Evolutionary conservation across 2,113 vertebrate species (phyloP).

Genomic region (Melanocharis versteri): DNA sequence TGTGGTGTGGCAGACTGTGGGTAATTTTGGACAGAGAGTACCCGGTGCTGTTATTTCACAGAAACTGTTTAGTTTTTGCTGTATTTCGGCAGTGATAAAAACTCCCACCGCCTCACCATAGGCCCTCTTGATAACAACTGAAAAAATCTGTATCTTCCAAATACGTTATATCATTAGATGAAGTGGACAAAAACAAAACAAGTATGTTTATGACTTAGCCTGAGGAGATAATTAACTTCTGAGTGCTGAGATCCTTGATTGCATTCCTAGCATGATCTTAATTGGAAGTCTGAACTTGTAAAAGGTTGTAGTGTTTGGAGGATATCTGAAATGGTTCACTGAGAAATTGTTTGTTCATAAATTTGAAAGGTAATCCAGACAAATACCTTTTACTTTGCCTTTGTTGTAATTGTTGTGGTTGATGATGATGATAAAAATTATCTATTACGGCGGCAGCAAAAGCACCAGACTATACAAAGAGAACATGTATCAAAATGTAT

Average conservation of each 20-base stretch:
- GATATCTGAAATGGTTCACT: constrained; percentile 59
- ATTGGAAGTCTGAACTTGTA: constrained; percentile 72
- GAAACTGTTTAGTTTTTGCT: constrained; percentile 39
- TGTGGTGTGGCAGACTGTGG: constrained; percentile 18
- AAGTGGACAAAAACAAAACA: constrained; percentile 74
- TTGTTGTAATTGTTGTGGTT: constrained; percentile 52
- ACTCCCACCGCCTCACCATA: constrained; percentile 56
- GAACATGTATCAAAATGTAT: constrained; percentile 37
- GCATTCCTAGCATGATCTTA: constrained; percentile 77
- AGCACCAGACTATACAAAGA: constrained; percentile 47
- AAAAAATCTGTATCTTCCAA: constrained; percentile 58
- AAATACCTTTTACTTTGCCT: constrained; percentile 47
- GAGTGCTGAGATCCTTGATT: constrained; percentile 77
- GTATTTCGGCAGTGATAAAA: constrained; percentile 42
- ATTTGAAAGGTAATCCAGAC: constrained; percentile 65
- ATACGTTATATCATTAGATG: constrained; percentile 67
- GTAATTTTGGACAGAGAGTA: constrained; percentile 39
- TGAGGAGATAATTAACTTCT: constrained; percentile 80
- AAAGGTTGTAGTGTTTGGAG: constrained; percentile 50
- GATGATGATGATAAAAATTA: constrained; percentile 71
- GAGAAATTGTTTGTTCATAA: constrained; percentile 70
- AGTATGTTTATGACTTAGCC: constrained; percentile 70
- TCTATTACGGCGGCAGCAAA: constrained; percentile 35
- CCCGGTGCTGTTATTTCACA: constrained; percentile 42
- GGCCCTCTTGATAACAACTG: constrained; percentile 43